These are phyloP conservation scores for Campoletis raptor DNA, from an alignment of 2,888 invertebrate species.

Conservation along the genomic window DNA sequence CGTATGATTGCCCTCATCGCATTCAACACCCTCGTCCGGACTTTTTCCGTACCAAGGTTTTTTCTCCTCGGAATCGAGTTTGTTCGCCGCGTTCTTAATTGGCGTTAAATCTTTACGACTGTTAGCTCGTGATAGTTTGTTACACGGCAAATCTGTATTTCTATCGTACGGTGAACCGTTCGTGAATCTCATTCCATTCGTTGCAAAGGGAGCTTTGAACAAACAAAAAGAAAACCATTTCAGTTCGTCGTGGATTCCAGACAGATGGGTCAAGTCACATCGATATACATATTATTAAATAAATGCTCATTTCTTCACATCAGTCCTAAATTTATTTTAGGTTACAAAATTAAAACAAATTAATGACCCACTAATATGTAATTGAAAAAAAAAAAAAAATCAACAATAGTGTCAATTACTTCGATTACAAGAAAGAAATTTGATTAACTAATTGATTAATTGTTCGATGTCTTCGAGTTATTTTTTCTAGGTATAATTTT, in stretches of 20 bases:
- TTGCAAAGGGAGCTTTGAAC: conserved; percentile 75
- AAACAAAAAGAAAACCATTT: background rate
- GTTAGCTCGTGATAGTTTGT: conserved; percentile 81
- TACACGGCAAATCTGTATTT: conserved; percentile 81
- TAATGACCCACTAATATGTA: background rate
- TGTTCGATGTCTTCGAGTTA: no score
- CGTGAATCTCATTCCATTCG: conserved; percentile 81
- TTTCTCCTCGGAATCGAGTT: conserved; percentile 86
- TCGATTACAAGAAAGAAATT: no score
- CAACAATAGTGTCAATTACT: no score
- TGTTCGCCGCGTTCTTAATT: conserved; percentile 86
- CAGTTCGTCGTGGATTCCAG: background rate
- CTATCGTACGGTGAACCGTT: conserved; percentile 81
- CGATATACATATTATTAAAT: no score
- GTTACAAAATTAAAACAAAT: background rate
- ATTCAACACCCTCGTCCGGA: conserved; percentile 87
- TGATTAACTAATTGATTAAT: no score
- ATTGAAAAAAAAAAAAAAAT: background rate
- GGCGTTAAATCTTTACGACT: conserved; percentile 86
- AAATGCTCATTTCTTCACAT: no score
- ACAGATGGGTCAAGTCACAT: background rate
- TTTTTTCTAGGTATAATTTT: no score
- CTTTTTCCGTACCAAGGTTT: conserved; percentile 86
- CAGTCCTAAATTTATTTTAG: no score
- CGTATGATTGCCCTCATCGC: conserved; percentile 85